These are phyloP conservation scores for Lasiurus cinereus DNA, from an alignment of 2,113 vertebrate genomes.

Conservation along the genomic window DNA sequence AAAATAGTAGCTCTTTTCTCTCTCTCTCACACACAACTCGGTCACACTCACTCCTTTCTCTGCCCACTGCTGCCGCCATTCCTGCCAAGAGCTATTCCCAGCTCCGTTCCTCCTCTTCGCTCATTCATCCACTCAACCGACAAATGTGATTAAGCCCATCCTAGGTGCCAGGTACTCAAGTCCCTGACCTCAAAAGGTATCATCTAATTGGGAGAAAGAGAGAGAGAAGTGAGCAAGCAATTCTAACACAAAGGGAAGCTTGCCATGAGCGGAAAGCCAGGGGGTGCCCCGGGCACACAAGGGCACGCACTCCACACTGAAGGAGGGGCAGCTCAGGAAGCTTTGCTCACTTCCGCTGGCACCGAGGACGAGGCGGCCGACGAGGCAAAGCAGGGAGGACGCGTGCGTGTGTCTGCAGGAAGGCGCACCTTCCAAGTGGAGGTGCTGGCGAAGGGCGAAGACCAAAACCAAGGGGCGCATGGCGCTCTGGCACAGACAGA, in stretches of 20 bases:
- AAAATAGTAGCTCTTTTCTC: not conserved
- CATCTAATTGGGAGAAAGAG: not conserved
- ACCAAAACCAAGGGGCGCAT: not conserved
- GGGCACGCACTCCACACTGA: not conserved
- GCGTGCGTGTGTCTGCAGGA: not conserved
- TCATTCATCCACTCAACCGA: not conserved
- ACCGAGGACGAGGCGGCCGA: not conserved
- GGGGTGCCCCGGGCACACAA: not conserved
- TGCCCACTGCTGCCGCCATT: not conserved
- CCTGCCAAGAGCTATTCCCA: not conserved
- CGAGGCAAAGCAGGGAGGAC: fast-evolving
- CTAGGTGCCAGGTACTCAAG: not conserved
- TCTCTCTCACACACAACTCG: not conserved
- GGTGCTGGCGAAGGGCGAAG: not conserved
- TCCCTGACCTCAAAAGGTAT: not conserved
- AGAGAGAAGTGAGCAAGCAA: not conserved
- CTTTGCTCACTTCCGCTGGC: not conserved
- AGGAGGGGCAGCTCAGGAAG: not conserved
- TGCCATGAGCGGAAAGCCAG: not conserved
- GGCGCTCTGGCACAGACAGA: not conserved
- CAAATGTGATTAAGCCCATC: not conserved
- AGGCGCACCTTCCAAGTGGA: not conserved
- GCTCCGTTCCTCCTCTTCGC: not conserved
- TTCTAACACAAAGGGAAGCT: not conserved
- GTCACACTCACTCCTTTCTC: not conserved